Percentiles rank a stretch among this genome's conserved stretches.
phyloP scores from a whole-genome alignment of 2,888 invertebrate genomes.

The Aelia acuminata region DNA sequence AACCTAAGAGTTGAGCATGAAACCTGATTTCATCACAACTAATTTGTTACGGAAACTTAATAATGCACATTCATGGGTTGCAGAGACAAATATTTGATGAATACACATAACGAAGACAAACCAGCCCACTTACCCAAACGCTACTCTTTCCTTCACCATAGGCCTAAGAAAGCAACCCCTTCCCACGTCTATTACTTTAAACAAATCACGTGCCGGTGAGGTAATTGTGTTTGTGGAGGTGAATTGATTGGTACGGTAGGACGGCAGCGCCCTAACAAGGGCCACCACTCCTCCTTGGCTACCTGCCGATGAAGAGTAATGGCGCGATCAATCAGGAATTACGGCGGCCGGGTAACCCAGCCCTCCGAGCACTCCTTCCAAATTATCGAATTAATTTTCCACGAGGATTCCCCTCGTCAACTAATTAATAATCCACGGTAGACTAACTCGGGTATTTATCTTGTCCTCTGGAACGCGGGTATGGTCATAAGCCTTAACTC shows the following conservation, averaged over 20 bases:
- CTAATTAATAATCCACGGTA: not conserved
- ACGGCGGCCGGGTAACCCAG: not conserved
- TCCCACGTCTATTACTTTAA: constrained; percentile 24
- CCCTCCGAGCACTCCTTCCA: constrained; percentile 11
- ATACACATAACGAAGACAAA: too few relatives aligned
- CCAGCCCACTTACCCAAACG: not conserved
- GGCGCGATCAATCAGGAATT: constrained; percentile 18
- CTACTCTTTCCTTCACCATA: not conserved
- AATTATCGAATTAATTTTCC: constrained; percentile 44
- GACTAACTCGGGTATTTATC: constrained; percentile 14
- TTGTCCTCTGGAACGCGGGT: not conserved
- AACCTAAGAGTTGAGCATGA: too few relatives aligned
- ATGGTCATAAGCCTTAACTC: not conserved
- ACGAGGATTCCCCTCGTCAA: not conserved
- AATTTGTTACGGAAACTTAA: too few relatives aligned
- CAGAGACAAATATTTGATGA: too few relatives aligned
- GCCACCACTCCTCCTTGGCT: not conserved
- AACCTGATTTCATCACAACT: too few relatives aligned
- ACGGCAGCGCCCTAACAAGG: constrained; percentile 20
- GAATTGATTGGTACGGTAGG: constrained; percentile 24
- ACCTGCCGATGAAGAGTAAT: not conserved
- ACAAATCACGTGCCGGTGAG: not conserved
- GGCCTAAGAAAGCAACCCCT: not conserved
- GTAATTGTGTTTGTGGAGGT: constrained; percentile 30
- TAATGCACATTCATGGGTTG: too few relatives aligned